These are phyloP conservation scores for Vicugna pacos DNA, from an alignment of 2,113 vertebrate species.

Conservation along the genomic window DNA sequence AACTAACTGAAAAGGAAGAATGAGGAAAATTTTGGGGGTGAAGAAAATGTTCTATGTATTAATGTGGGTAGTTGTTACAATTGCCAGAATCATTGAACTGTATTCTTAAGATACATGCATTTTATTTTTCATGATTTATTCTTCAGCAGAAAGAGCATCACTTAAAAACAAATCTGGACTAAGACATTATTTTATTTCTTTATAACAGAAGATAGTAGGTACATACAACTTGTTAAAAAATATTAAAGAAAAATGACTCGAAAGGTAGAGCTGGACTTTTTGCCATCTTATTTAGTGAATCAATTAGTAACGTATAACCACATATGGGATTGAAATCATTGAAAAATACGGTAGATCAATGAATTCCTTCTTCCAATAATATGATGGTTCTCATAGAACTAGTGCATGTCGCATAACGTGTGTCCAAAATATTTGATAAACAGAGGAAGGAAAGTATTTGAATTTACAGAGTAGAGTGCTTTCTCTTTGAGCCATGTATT, in stretches of 20 bases:
- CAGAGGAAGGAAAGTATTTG: neutral
- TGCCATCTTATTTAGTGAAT: neutral
- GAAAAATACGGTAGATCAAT: neutral
- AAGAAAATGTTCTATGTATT: neutral
- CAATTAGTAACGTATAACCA: neutral
- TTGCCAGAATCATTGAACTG: neutral
- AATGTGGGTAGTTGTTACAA: neutral
- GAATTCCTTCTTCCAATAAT: neutral
- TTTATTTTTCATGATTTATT: neutral
- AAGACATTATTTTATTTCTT: neutral
- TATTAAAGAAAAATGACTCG: neutral
- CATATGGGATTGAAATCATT: neutral
- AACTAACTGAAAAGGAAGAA: neutral
- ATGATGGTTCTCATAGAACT: neutral
- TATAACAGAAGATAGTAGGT: neutral
- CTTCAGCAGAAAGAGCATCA: neutral
- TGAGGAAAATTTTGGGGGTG: neutral
- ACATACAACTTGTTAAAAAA: neutral
- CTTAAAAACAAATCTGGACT: conserved; percentile 18
- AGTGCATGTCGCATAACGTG: neutral
- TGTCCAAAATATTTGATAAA: conserved; percentile 3
- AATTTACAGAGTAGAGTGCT: neutral
- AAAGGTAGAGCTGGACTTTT: neutral
- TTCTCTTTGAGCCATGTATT: neutral
- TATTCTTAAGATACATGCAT: neutral